Conservation (phyloP, 2,888 invertebrate genomes). For the Teleogryllus oceanicus region DNA sequence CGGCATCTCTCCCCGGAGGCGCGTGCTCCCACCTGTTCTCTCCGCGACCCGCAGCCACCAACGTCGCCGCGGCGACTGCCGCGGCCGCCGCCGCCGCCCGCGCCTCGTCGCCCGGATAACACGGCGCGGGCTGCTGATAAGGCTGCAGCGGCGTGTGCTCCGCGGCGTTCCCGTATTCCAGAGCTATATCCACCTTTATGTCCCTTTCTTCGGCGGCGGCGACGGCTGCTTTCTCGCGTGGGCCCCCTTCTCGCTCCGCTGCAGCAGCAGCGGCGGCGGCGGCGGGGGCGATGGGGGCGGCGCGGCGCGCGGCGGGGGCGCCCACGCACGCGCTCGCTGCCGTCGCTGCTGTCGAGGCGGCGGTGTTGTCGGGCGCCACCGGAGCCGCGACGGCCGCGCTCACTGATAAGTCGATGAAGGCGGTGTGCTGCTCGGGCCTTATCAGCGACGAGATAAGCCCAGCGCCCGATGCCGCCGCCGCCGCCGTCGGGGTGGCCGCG, state of each 20-base stretch:
- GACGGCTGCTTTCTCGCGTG: not conserved
- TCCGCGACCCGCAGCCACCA: not conserved
- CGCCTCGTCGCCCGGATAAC: not conserved
- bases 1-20: not conserved
- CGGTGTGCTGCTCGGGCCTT: not conserved
- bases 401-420: slow-evolving; percentile 1
- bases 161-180: not conserved
- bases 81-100: not conserved
- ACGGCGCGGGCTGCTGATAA: not conserved
- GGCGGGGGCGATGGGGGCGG: not conserved
- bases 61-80: not conserved
- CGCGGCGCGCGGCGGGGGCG: not conserved
- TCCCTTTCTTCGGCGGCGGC: not conserved
- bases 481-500: slow-evolving; percentile 12
- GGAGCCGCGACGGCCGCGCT: not conserved
- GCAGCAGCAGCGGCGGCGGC: not conserved
- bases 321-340: not conserved
- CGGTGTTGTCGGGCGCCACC: not conserved
- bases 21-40: not conserved
- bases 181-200: slow-evolving; percentile 9
- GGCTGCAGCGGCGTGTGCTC: not conserved
- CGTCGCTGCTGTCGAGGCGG: not conserved
- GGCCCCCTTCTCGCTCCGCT: not conserved
- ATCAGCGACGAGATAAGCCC: not conserved
- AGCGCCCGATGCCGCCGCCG: not conserved